Evolutionary conservation across 2,888 invertebrate genomes (phyloP).

Genomic region (Parnassius smintheus): DNA sequence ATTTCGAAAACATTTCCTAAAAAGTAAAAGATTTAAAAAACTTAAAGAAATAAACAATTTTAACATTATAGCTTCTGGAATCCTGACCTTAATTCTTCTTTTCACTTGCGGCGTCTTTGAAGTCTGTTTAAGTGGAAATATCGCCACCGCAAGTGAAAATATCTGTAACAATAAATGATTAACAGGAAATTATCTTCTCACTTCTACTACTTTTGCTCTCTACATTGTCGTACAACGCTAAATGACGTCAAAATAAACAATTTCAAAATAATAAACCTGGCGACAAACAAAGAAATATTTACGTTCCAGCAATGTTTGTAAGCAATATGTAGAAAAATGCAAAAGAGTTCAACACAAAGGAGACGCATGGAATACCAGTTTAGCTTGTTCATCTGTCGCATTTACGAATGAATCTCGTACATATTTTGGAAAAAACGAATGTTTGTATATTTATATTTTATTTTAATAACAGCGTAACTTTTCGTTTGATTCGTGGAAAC

Average conservation of each 20-base stretch:
- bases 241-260: slow-evolving; percentile 45
- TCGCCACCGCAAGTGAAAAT: too few species aligned
- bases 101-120: too few species aligned
- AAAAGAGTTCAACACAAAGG: slow-evolving; percentile 47
- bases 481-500: too few species aligned
- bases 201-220: slow-evolving; percentile 7
- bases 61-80: too few species aligned
- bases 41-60: too few species aligned
- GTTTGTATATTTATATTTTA: not conserved
- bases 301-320: slow-evolving; percentile 58
- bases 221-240: slow-evolving; percentile 39
- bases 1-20: too few species aligned
- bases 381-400: slow-evolving; percentile 36
- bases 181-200: slow-evolving; percentile 13
- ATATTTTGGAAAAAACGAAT: slow-evolving; percentile 30
- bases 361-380: slow-evolving; percentile 47
- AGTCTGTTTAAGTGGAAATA: too few species aligned
- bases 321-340: slow-evolving; percentile 63
- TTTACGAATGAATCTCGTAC: slow-evolving; percentile 30
- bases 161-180: slow-evolving; percentile 5
- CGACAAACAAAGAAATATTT: slow-evolving; percentile 47
- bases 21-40: too few species aligned
- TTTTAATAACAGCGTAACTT: too few species aligned
- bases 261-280: slow-evolving; percentile 44
- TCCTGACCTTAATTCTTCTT: too few species aligned